Conservation (phyloP, 2,797 vertebrate species). For the Liparis tanakae region DNA sequence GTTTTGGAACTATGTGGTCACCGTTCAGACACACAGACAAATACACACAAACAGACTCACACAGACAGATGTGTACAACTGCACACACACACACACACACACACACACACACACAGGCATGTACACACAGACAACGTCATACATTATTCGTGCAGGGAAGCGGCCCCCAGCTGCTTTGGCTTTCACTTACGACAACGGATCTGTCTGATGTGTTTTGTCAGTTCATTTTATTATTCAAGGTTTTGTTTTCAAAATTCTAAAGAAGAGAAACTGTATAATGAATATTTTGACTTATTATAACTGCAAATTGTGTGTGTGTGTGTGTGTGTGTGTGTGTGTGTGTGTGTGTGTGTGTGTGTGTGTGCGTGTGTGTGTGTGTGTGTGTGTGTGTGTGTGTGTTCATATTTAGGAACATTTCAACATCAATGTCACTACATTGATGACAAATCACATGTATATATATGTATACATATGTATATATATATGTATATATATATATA, state of each 20-base stretch:
- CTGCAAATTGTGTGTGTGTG: background rate
- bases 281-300: background rate
- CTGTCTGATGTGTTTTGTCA: slow-evolving; percentile 1
- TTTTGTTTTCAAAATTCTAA: background rate
- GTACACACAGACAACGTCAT: slow-evolving; percentile 38
- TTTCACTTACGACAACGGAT: slow-evolving; percentile 10
- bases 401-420: background rate
- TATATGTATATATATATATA: no score
- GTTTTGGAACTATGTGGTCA: slow-evolving; percentile 60
- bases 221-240: slow-evolving; percentile 10
- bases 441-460: no score
- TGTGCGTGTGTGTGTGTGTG: background rate
- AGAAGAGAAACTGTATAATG: background rate
- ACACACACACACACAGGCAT: background rate
- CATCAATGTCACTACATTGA: background rate
- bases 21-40: slow-evolving; percentile 32
- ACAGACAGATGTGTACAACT: slow-evolving; percentile 37
- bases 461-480: no score
- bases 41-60: slow-evolving; percentile 16
- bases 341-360: background rate
- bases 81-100: background rate
- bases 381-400: no score
- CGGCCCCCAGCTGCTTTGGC: slow-evolving; percentile 14
- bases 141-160: slow-evolving; percentile 15
- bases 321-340: no score